Evolutionary conservation across 2,797 vertebrate species (phyloP), one percentile per base, ranked within the genome.

Genomic region (Cyprinodon diabolis): DNA sequence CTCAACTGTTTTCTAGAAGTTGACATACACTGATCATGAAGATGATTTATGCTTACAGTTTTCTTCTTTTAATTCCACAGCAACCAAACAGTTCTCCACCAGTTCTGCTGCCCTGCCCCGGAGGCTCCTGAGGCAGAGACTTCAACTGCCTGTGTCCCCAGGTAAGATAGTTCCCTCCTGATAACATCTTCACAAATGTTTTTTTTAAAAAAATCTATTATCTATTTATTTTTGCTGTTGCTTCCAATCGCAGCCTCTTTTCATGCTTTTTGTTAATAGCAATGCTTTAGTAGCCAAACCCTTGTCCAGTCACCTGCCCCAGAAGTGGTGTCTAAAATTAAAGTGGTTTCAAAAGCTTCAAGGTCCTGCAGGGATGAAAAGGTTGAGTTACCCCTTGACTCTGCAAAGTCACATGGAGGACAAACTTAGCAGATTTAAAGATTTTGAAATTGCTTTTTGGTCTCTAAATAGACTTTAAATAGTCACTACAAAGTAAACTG

Each of bases 101-200:
- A 99, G 93, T 99, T 99, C 95, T 99, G 98, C 93, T 99, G 98
- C 87, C 98, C 98, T 2, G 98, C 97, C 30, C 97, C 97, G 0
- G 98, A 99, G 0, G 93, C 96, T 69, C 93, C 94, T 12, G 97
- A 99, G 93, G 96, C 95, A 74, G 96, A 97, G 57, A 90, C 95
- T 57, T 95, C 96, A 60, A 94, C 96, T 0, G 96, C 96, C 80
- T 95, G 94, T 91, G 92, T 94, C 76, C 92, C 94, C 90, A 95
- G 95, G 95, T 96, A 95, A 94, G 95, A 91, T 13, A 1, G 62
- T 79, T 55, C 69, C 78, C 65, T 82, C 86, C 74, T 78, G 69
- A 52, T 71, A 72, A 86, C 84, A 87, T 82, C 69, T 74, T 77
- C 86, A 84, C 84, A 78, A 74, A 56, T 68, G 45, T 74, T 55